Conservation (phyloP, 2,113 vertebrate species). For the Plecturocebus donacophilus region DNA sequence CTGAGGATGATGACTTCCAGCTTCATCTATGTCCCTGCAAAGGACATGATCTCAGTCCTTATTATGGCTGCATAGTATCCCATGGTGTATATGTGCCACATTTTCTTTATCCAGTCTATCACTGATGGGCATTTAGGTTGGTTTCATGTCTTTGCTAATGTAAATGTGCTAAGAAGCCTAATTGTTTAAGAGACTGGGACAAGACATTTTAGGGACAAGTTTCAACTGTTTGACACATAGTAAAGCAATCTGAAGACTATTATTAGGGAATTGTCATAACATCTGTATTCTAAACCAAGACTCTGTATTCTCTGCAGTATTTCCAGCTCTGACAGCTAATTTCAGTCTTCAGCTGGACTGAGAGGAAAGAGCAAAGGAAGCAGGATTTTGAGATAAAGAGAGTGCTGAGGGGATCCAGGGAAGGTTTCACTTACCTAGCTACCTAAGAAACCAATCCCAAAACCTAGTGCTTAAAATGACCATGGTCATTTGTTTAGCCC, state of each 20-base stretch:
- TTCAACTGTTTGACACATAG: background rate
- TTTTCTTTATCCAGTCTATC: no score
- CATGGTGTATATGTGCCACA: no score
- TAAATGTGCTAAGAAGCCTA: no score
- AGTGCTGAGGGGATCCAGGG: background rate
- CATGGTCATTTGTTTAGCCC: background rate
- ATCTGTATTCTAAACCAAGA: slow-evolving; percentile 37
- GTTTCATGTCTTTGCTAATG: no score
- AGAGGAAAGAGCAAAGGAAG: slow-evolving; percentile 15
- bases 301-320: background rate
- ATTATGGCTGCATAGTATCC: no score
- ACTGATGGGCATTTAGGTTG: no score
- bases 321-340: slow-evolving; percentile 25
- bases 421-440: background rate
- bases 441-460: background rate
- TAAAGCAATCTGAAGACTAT: background rate
- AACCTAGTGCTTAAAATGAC: background rate
- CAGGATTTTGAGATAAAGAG: background rate
- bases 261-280: slow-evolving; percentile 16
- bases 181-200: slow-evolving; percentile 13
- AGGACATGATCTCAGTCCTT: no score
- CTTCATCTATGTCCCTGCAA: no score
- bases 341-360: background rate
- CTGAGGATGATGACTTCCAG: no score
- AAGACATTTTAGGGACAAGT: slow-evolving; percentile 18